A percentile compares a stretch with the other conserved stretches of the same genome.
phyloP scores from a whole-genome alignment of 1,140 invertebrate species.

The Melanaphis sacchari region DNA sequence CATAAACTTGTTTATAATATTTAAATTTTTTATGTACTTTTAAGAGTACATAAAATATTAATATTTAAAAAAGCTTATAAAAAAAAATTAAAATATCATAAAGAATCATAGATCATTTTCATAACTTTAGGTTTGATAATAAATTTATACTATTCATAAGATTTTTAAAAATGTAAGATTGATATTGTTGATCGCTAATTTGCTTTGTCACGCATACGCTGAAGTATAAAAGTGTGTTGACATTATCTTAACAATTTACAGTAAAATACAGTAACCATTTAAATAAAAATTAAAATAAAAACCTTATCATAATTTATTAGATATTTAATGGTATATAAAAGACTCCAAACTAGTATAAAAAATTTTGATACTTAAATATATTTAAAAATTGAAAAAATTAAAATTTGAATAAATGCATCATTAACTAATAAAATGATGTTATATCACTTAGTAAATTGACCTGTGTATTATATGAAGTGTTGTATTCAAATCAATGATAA shows the following conservation, averaged over 20 bases:
- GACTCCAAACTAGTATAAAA: not conserved
- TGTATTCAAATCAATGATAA: not conserved
- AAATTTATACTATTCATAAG: too few relatives aligned
- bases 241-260: not conserved
- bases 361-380: not conserved
- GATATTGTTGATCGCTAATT: too few relatives aligned
- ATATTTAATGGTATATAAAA: not conserved
- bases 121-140: too few relatives aligned
- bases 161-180: too few relatives aligned
- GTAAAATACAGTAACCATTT: not conserved
- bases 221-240: not conserved
- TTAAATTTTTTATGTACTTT: not conserved
- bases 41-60: not conserved
- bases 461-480: not conserved
- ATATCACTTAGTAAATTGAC: too few relatives aligned
- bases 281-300: too few relatives aligned
- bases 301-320: too few relatives aligned
- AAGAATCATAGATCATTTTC: too few relatives aligned
- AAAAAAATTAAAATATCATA: not conserved
- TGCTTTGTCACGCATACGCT: rapidly evolving
- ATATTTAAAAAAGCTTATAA: not conserved
- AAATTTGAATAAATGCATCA: not conserved
- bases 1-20: not conserved
- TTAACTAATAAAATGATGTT: not conserved
- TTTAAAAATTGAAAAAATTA: not conserved